Base-by-base conservation (phyloP, 2,113 vertebrate genomes). In the Notothenia coriiceps region DNA sequence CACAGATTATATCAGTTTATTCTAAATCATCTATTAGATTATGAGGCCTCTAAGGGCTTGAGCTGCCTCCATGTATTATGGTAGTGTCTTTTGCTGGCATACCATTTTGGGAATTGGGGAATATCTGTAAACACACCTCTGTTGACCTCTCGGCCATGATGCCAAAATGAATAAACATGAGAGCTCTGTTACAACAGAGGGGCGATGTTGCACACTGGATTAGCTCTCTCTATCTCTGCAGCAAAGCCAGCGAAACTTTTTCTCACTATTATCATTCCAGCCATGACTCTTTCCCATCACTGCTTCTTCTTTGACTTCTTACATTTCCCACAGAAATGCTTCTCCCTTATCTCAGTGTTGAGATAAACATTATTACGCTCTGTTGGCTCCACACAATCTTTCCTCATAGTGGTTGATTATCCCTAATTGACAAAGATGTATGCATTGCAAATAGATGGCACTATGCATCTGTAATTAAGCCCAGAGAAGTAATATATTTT, bases 81-180 rank as follows among this genome's bases (percentile, higher is more conserved):
- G 87, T 87, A 61, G 74, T 77, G 77, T 84, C 75, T 85, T 74
- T 73, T 82, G 68, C 62, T 60, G 40, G 68, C 69, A 85, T 87
- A 70, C 68, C 65, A 82, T 83, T 87, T 68, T 87, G 80, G 82
- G 88, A 93, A 88, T 83, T 71, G 33, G 69, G 46, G 59, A 40
- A 60, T 86, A 86, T 89, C 74, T 82, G 72, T 89, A 92, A 92
- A 91, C 84, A 81, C 18, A 65, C 61, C 82, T 74, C 70, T 77
- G 80, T 73, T 79, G 79, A 88, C 89, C 89, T 86, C 74, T 68
- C 61, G 59, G 77, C 76, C 65, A 70, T 49, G 69, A 88, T 77
- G 74, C 73, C 86, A 86, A 85, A 85, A 85, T 76, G 52, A 89
- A 90, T 89, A 85, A 90, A 88, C 86, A 88, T 79, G 65, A 66